These are phyloP conservation scores for Cosmia trapezina DNA, from an alignment of 2,888 invertebrate genomes.

Conservation along the genomic window DNA sequence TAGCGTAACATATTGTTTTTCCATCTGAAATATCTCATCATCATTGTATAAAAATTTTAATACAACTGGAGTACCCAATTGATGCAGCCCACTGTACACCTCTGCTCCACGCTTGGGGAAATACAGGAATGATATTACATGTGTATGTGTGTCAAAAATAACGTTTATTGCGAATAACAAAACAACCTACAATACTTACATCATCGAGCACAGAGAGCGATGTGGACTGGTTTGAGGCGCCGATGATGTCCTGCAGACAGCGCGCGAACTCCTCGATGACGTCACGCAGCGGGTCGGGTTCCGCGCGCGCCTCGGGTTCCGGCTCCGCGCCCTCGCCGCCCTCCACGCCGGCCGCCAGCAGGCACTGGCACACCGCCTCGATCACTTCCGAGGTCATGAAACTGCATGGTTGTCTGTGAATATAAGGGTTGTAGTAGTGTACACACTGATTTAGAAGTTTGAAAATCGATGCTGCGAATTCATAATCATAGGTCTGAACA, in stretches of 20 bases:
- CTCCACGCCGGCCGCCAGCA: slow-evolving; percentile 97
- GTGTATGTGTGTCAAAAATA: background rate
- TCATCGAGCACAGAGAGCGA: slow-evolving; percentile 66
- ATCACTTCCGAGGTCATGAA: slow-evolving; percentile 98
- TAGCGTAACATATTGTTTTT: background rate
- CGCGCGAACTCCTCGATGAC: slow-evolving; percentile 98
- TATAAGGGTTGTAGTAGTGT: background rate
- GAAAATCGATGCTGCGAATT: background rate
- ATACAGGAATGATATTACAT: background rate
- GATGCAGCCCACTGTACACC: too few species aligned
- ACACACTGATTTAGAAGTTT: too few species aligned
- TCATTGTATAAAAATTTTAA: too few species aligned
- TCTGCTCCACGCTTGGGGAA: background rate
- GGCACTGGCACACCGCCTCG: slow-evolving; percentile 98
- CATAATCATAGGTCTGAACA: background rate
- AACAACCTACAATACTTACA: slow-evolving; percentile 48
- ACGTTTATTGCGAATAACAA: background rate
- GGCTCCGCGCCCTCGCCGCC: slow-evolving; percentile 91
- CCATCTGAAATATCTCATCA: background rate
- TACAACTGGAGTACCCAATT: too few species aligned
- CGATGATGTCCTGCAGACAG: slow-evolving; percentile 97
- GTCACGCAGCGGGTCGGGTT: slow-evolving; percentile 91
- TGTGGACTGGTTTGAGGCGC: slow-evolving; percentile 78
- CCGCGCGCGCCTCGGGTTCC: slow-evolving; percentile 83
- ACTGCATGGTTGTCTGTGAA: slow-evolving; percentile 94